Base-by-base conservation (phyloP, 2,888 invertebrate species). In the Cacoxenus indagator region DNA sequence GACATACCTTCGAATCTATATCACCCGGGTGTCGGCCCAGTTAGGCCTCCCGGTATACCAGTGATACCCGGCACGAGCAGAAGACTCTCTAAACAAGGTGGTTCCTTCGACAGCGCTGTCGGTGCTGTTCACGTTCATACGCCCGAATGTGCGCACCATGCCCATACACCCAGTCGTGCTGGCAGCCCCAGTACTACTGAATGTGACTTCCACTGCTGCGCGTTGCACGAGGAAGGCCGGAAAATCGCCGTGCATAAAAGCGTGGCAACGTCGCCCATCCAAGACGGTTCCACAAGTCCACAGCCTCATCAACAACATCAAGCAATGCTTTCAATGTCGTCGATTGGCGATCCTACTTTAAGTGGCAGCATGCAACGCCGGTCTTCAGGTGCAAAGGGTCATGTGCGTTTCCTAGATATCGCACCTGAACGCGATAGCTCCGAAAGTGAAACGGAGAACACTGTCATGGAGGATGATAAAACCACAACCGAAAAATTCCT, bases 131-230 rank as follows among this genome's bases (percentile, higher is more conserved):
- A 94, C 90, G 92, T 94, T 87, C 94, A 95, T 88, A 95, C 94
- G 87, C 92, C 94, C 73, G 95, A 94, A 90, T 94, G 94, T 87
- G 92, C 93, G 70, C 91, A 91, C 83, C 91, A 91, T 87, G 91
- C 90, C 79, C 94, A 93, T 88, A 92, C 92, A 87, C 92, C 92
- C 84, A 91, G 90, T 76, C 90, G 92, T 55, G 91, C 92, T 75
- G 92, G 92, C 67, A 91, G 92, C 82, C 93, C 90, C 81, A 89
- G 89, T 88, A 89, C 91, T 84, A 90, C 91, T 85, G 96, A 96
- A 89, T 97, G 97, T 90, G 97, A 97, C 90, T 97, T 97, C 89
- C 97, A 97, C 89, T 97, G 97, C 89, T 96, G 96, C 90, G 95
- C 96, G 75, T 90, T 97, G 82, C 97, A 97, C 91, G 96, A 96